Evolutionary conservation across 2,113 vertebrate species (phyloP).

Genomic region (Hypomesus transpacificus): DNA sequence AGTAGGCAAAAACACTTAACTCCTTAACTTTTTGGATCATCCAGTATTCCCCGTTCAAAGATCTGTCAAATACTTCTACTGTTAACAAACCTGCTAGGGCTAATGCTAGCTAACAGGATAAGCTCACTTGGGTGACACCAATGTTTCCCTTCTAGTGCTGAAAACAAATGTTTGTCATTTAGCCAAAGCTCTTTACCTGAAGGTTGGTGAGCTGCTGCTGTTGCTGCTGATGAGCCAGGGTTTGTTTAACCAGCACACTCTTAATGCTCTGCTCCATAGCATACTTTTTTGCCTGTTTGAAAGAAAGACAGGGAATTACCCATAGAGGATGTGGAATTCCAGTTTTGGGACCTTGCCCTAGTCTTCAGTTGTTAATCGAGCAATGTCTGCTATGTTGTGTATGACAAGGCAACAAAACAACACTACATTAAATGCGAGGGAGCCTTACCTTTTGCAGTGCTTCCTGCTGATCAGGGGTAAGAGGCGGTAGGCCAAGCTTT

Average conservation of each 20-base stretch:
- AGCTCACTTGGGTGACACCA: too few relatives aligned
- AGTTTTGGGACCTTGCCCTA: too few relatives aligned
- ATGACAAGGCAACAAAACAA: too few relatives aligned
- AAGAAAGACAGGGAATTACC: conserved; percentile 16
- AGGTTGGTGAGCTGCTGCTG: conserved; percentile 92
- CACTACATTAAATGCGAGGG: not conserved
- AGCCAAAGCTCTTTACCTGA: conserved; percentile 77
- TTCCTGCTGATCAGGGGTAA: conserved; percentile 92
- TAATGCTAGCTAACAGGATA: too few relatives aligned
- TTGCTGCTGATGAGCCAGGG: conserved; percentile 90
- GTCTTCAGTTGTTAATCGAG: not conserved
- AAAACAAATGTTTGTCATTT: too few relatives aligned
- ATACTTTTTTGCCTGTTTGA: conserved; percentile 89
- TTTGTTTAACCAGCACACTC: conserved; percentile 93
- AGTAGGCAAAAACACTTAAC: too few relatives aligned
- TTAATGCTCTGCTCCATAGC: conserved; percentile 98
- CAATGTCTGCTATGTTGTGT: too few relatives aligned
- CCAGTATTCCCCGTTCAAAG: too few relatives aligned
- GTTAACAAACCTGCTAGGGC: too few relatives aligned
- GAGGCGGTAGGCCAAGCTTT: conserved; percentile 88
- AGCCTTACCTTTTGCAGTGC: conserved; percentile 88
- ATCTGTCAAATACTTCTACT: too few relatives aligned
- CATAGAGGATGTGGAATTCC: not conserved
- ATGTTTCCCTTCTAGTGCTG: too few relatives aligned
- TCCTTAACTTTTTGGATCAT: too few relatives aligned